These are phyloP conservation scores for Chelonus insularis DNA, from an alignment of 1,140 invertebrate genomes.

Conservation along the genomic window DNA sequence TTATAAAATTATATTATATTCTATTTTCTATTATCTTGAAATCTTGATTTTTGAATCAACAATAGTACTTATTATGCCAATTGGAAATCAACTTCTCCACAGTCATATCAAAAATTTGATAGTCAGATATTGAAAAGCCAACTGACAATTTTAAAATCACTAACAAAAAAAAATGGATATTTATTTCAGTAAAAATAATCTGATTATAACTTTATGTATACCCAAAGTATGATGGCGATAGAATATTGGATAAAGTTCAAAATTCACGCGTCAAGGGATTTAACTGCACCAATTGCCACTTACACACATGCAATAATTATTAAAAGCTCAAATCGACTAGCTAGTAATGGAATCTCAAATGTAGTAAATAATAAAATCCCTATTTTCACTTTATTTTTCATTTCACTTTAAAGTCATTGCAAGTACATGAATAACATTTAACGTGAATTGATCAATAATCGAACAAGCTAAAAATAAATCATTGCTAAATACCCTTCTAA, in stretches of 20 bases:
- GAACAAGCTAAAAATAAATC: not conserved
- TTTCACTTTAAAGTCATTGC: no score
- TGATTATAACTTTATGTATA: not conserved
- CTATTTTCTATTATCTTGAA: no score
- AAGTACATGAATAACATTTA: not conserved
- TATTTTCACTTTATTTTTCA: not conserved
- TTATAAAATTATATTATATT: no score
- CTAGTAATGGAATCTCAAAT: not conserved
- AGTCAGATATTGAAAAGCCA: no score
- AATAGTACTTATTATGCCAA: no score
- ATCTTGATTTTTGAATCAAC: no score
- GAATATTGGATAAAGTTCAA: constrained; percentile 4
- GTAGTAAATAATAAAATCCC: not conserved
- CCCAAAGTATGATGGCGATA: not conserved
- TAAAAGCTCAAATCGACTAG: constrained; percentile 1
- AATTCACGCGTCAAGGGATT: constrained; percentile 1
- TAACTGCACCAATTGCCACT: constrained; percentile 6
- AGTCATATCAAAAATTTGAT: no score
- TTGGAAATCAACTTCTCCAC: no score
- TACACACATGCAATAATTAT: constrained; percentile 8
- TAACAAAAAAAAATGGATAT: no score
- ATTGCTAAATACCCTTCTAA: not conserved
- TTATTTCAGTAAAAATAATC: no score
- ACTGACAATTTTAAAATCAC: no score
- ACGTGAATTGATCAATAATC: not conserved